These are phyloP conservation scores for Hylomyscus alleni DNA, from an alignment of 2,797 vertebrate species.

Conservation along the genomic window DNA sequence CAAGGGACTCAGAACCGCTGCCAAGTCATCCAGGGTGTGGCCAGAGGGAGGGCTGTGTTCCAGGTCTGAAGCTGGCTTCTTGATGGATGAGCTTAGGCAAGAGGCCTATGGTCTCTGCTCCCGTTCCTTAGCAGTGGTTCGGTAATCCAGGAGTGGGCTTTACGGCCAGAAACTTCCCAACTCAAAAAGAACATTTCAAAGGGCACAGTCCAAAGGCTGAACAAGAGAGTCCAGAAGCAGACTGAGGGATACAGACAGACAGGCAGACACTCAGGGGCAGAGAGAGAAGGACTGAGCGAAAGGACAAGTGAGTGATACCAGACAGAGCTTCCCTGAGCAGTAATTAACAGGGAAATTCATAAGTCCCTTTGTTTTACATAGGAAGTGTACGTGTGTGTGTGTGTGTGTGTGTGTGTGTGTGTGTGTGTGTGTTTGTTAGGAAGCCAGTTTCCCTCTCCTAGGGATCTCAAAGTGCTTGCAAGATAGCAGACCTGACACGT, in stretches of 20 bases:
- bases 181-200: not conserved
- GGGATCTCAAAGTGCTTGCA: not conserved
- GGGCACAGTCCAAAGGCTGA: not conserved
- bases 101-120: fast-evolving
- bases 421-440: not conserved
- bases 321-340: not conserved
- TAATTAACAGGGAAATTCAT: not conserved
- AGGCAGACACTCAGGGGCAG: not conserved
- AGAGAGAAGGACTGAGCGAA: not conserved
- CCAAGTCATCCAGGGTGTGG: not conserved
- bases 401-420: too few species aligned
- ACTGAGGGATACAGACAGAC: not conserved
- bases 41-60: not conserved
- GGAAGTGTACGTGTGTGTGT: not conserved
- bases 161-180: not conserved
- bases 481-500: not conserved
- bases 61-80: not conserved
- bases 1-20: not conserved
- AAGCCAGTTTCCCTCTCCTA: not conserved
- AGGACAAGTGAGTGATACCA: not conserved
- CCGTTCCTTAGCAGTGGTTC: not conserved
- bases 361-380: not conserved
- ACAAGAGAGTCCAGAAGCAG: not conserved
- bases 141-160: not conserved
- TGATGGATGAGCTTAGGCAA: not conserved